Conservation (phyloP, 2,888 invertebrate species). For the Drosophila austrosaltans region DNA sequence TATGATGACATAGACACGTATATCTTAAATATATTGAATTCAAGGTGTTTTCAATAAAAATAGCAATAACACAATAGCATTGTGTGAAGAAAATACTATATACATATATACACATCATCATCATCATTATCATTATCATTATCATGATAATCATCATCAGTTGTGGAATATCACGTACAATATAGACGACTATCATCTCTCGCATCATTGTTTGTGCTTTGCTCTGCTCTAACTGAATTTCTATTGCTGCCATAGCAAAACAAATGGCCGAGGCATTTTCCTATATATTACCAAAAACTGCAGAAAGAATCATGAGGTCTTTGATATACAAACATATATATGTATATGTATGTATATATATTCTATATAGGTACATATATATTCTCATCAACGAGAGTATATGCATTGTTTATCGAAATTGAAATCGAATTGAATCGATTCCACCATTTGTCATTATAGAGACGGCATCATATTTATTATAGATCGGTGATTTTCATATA, state of each 20-base stretch:
- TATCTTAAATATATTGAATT: neutral
- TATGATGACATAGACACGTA: neutral
- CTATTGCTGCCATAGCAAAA: constrained; percentile 54
- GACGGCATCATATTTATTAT: constrained; percentile 1
- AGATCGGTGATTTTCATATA: neutral
- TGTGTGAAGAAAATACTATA: neutral
- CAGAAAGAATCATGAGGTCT: constrained; percentile 7
- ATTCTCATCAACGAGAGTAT: neutral
- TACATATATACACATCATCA: neutral
- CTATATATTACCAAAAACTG: constrained; percentile 7
- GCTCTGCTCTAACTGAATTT: constrained; percentile 33
- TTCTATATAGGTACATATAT: neutral
- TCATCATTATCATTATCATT: neutral
- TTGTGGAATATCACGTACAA: constrained; percentile 1
- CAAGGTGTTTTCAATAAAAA: constrained; percentile 6
- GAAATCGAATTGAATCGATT: neutral
- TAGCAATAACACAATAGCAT: neutral
- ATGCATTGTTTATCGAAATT: neutral
- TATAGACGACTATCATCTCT: constrained; percentile 7
- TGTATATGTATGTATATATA: neutral
- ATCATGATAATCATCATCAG: neutral
- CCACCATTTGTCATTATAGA: neutral
- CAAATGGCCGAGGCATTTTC: constrained; percentile 43
- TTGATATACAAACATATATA: neutral
- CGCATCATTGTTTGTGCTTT: constrained; percentile 6